Percentiles rank a stretch among this genome's conserved stretches.
These are phyloP conservation scores for Marmota flaviventris DNA, from an alignment of 2,113 vertebrate genomes.

Conservation along the genomic window DNA sequence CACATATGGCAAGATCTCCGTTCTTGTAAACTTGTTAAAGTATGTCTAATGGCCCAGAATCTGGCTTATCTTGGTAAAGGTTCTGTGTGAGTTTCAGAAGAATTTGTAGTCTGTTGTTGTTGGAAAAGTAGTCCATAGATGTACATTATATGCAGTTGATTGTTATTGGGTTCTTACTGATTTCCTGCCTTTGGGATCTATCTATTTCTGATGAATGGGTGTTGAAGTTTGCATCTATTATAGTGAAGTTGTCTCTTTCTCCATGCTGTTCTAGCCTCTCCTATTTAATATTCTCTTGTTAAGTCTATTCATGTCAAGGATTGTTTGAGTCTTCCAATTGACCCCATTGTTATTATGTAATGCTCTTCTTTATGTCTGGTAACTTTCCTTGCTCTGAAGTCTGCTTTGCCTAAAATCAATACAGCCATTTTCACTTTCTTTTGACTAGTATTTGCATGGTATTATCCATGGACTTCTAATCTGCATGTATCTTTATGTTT, in stretches of 20 bases:
- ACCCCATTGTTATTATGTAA: not conserved
- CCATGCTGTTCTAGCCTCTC: not conserved
- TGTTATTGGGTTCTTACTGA: not conserved
- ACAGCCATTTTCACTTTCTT: not conserved
- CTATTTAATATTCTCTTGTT: not conserved
- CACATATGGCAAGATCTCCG: not conserved
- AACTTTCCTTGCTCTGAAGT: not conserved
- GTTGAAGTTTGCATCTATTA: not conserved
- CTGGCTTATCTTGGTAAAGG: not conserved
- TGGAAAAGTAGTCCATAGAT: not conserved
- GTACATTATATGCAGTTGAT: not conserved
- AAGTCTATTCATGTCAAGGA: not conserved
- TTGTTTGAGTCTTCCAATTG: not conserved
- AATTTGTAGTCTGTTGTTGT: not conserved
- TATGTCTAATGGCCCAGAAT: not conserved
- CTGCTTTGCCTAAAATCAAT: not conserved
- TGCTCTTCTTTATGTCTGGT: not conserved
- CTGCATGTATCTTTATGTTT: not conserved
- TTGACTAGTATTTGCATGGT: not conserved
- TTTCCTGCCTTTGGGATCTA: not conserved
- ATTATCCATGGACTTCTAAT: not conserved
- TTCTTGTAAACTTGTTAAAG: not conserved
- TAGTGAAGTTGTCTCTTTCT: not conserved
- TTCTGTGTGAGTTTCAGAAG: not conserved
- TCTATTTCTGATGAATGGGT: not conserved